A percentile compares a stretch with the other conserved stretches of the same genome.
These are phyloP conservation scores for Montipora cactus DNA, from an alignment of 64 coral and sea anemone species.

Conservation along the genomic window DNA sequence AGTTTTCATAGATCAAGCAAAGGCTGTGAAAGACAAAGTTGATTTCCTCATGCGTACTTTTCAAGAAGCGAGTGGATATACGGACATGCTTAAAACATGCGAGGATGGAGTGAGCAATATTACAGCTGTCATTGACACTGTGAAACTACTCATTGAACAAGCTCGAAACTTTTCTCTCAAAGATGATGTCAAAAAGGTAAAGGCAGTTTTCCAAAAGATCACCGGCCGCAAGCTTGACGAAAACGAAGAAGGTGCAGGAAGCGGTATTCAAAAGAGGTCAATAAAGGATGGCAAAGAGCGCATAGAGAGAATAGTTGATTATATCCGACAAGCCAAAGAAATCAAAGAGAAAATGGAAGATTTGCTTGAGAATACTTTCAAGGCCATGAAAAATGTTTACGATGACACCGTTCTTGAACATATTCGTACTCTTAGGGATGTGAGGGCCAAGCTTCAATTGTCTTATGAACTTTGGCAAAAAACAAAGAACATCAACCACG, in stretches of 20 bases:
- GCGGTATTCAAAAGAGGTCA: conserved; percentile 42
- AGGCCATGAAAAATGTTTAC: conserved; percentile 79
- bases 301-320: conserved; percentile 76
- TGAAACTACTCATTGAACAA: conserved; percentile 77
- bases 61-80: conserved; percentile 78
- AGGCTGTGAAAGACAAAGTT: conserved; percentile 55
- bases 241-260: background rate
- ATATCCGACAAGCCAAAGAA: conserved; percentile 78
- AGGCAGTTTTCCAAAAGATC: conserved; percentile 59
- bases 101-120: conserved; percentile 57
- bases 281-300: conserved; percentile 59
- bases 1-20: conserved; percentile 88
- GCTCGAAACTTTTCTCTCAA: conserved; percentile 84
- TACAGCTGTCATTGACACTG: conserved; percentile 53
- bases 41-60: conserved; percentile 54
- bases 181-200: conserved; percentile 79
- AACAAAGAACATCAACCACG: conserved; percentile 71
- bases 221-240: conserved; percentile 45
- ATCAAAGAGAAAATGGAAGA: conserved; percentile 80
- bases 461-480: conserved; percentile 82
- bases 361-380: conserved; percentile 82
- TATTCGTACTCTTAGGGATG: conserved; percentile 63
- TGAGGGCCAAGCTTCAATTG: conserved; percentile 72
- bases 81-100: conserved; percentile 69
- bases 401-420: conserved; percentile 73